phyloP scores from a whole-genome alignment of 2,113 vertebrate genomes.

The Numenius arquata region DNA sequence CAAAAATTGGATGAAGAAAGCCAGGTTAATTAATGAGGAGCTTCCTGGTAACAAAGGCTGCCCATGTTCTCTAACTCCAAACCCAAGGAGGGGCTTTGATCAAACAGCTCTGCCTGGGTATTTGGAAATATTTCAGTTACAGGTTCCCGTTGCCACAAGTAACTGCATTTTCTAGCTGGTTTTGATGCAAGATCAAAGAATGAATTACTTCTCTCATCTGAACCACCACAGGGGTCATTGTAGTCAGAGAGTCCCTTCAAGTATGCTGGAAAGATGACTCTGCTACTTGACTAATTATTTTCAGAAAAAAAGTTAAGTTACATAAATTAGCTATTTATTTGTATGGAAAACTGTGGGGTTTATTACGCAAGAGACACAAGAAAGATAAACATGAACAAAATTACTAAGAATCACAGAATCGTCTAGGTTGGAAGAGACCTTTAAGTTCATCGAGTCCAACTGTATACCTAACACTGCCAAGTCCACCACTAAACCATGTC shows the following conservation, averaged over 20 bases:
- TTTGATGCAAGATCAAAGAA: not conserved
- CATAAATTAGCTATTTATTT: not conserved
- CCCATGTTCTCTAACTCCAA: not conserved
- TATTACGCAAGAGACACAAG: not conserved
- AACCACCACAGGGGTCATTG: not conserved
- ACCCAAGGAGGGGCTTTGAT: not conserved
- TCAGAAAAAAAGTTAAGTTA: not conserved
- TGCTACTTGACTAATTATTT: not conserved
- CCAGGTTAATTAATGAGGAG: rapidly evolving
- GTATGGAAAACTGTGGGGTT: not conserved
- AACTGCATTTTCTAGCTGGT: not conserved
- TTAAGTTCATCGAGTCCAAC: not conserved
- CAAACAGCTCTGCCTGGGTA: not conserved
- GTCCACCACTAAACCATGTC: not conserved
- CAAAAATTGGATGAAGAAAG: not conserved
- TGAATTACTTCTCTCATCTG: not conserved
- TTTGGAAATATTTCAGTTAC: not conserved
- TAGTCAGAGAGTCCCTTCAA: not conserved
- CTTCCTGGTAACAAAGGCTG: not conserved
- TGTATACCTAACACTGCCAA: not conserved
- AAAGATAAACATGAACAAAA: not conserved
- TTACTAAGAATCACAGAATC: not conserved
- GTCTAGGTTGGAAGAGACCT: not conserved
- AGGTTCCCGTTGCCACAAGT: not conserved
- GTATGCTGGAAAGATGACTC: not conserved